Evolutionary conservation across 2,113 vertebrate species (phyloP), one percentile per base, ranked within the genome.

Genomic region (Bos javanicus): DNA sequence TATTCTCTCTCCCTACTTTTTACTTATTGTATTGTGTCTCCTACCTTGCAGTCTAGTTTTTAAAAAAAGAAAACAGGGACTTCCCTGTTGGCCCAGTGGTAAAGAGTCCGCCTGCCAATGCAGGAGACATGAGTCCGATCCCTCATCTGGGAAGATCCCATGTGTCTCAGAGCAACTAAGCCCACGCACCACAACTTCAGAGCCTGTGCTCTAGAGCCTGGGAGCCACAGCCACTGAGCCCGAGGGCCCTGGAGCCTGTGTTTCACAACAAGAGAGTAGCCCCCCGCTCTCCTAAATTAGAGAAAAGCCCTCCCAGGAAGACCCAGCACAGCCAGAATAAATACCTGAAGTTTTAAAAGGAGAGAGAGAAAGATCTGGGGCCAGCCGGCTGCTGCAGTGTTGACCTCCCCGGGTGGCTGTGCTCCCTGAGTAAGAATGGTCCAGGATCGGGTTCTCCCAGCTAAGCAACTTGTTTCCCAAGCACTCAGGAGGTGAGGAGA

Each of bases 401-500:
- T 90, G 59, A 30, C 25, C 7, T 91, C 91, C 36, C 39, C 17
- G 60, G 28, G 81, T 90, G 39, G 36, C 60, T 62, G 52, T 48
- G 59, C 28, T 82, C 82, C 39, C 43, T 28, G 67, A 56, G 36
- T 74, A 52, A 12, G 46, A 25, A 33, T 46, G 62, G n/a, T 67
- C n/a, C 52, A 30, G 12, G 48, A 17, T 28, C 50, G 11, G 78
- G 30, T 46, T 83, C 62, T 90, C 67, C 17, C 54, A 10, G 71
- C 74, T 92, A 71, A 87, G 93, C 60, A 87, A 33, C 33, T 91
- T 74, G 74, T 87, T 64, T 88, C 88, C 50, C 10, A 15, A 1
- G 64, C 81, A 39, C 91, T 94, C 60, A 83, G 91, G 76, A 94
- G 90, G 50, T 78, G 36, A 71, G 30, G 50, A 62, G 94, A 80